Evolutionary conservation across 2,797 vertebrate genomes (phyloP), one percentile per base, ranked within the genome.

Genomic region (Sylvilagus floridanus): DNA sequence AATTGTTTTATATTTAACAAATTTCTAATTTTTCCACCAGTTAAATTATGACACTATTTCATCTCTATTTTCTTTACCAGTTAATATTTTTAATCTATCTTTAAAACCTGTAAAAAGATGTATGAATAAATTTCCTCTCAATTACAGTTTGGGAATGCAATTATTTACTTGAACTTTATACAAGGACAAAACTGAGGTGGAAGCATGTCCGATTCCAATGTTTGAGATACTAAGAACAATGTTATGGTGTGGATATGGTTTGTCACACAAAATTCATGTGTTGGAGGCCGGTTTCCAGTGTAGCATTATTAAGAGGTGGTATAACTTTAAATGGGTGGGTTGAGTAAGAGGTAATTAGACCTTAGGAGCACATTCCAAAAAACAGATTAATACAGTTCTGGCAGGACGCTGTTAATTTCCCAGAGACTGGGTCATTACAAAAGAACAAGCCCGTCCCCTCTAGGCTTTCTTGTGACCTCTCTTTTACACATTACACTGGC

Each of bases 401-500:
- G 52, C 6, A 17, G 47, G 21, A 5, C 6, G 26, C 2, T n/a
- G 19, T 21, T 66, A 28, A 30, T 54, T 88, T 17, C 28, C 16
- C 72, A 42, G 30, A 12, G 42, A n/a, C 72, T 13, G 14, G 3
- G 5, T 42, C 21, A 7, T 8, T 54, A 57, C 9, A 32, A 63
- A 26, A 8, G 42, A 42, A 7, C 21, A 37, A 1, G 4, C 35
- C 30, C 54, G 2, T 9, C 14, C 62, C 24, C 50, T 26, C 2
- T 1, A 63, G 42, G 19, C 19, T 32, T 50, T 4, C 13, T 47
- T 7, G 7, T 5, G 5, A 28, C 4, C 19, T 57, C 19, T 84
- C 24, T n/a, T 1, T 35, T 1, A 5, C 3, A 60, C 21, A 1
- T 7, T 4, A 6, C 10, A 6, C 3, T 3, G 26, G 7, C 28